phyloP scores from a whole-genome alignment of 2,797 vertebrate species.

The Myiothlypis chrysogaster region DNA sequence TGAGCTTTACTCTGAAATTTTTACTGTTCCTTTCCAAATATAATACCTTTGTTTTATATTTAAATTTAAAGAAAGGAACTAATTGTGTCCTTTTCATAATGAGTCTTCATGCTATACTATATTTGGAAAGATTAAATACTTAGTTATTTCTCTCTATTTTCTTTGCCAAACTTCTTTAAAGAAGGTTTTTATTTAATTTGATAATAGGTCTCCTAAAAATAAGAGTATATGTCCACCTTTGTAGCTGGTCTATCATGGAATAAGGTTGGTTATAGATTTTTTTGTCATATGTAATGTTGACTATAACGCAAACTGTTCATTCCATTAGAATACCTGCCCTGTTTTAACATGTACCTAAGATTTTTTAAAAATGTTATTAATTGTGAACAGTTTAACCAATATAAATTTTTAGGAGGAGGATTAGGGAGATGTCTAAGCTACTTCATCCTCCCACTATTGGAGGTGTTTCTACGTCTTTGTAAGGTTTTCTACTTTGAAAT shows the following conservation, averaged over 20 bases:
- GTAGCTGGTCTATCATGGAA: neutral
- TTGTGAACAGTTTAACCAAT: neutral
- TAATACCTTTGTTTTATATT: neutral
- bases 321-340: neutral
- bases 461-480: neutral
- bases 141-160: neutral
- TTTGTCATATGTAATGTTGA: neutral
- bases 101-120: neutral
- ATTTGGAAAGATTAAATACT: neutral
- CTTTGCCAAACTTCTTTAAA: neutral
- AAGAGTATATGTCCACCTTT: neutral
- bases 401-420: neutral
- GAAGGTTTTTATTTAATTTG: neutral
- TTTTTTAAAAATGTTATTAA: accelerated
- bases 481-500: neutral
- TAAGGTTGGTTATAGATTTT: neutral
- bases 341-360: neutral
- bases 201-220: neutral
- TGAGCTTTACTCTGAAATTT: neutral
- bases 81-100: neutral
- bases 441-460: neutral
- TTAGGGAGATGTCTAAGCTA: neutral
- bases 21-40: neutral
- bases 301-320: neutral
- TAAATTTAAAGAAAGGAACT: neutral